phyloP scores from a whole-genome alignment of 2,113 vertebrate genomes.

The Tetrax tetrax region DNA sequence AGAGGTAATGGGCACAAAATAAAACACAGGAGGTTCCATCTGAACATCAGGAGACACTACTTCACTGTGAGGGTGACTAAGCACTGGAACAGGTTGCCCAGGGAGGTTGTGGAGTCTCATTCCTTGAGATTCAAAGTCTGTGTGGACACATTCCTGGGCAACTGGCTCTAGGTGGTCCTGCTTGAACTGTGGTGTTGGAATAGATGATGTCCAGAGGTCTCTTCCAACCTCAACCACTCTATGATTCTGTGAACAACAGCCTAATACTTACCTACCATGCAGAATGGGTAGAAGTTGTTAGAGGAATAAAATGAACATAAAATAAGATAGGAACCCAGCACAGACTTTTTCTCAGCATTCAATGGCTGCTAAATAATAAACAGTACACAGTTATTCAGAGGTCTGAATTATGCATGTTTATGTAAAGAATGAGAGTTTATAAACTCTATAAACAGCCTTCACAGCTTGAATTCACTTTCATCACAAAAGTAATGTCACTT shows the following conservation, averaged over 20 bases:
- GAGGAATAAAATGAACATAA: neutral
- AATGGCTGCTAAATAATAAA: neutral
- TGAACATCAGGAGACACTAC: too few relatives aligned
- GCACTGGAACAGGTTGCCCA: neutral
- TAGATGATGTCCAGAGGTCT: neutral
- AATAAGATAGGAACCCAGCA: neutral
- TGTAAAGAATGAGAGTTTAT: neutral
- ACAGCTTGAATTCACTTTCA: neutral
- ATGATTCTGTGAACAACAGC: neutral
- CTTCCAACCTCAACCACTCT: neutral
- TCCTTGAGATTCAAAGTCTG: neutral
- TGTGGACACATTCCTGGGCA: neutral
- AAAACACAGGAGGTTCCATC: too few relatives aligned
- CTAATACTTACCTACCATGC: neutral
- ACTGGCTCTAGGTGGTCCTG: neutral
- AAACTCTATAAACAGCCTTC: neutral
- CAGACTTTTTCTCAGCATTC: neutral
- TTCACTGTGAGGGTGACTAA: too few relatives aligned
- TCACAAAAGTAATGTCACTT: neutral
- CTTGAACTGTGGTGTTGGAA: neutral
- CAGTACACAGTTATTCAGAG: neutral
- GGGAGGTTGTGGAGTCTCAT: neutral
- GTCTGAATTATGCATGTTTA: neutral
- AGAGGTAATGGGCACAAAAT: too few relatives aligned
- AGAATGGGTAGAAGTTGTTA: neutral